phyloP scores from a whole-genome alignment of 2,888 invertebrate genomes.

The Priocnemis perturbator region DNA sequence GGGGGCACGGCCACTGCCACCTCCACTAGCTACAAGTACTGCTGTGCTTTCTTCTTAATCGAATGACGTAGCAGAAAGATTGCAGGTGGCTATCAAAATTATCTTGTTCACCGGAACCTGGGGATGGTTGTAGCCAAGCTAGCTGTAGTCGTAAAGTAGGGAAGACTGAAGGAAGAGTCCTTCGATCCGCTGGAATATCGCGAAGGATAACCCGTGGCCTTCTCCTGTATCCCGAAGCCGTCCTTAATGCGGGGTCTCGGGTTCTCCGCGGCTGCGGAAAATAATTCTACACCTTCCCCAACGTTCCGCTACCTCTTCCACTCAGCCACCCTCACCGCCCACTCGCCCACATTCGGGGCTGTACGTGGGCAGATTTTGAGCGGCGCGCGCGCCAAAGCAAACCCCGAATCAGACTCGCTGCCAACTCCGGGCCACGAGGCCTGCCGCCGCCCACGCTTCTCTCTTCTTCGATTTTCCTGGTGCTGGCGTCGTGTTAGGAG shows the following conservation, averaged over 20 bases:
- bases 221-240: too few relatives aligned
- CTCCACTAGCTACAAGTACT: too few relatives aligned
- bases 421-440: not conserved
- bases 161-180: not conserved
- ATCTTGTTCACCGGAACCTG: too few relatives aligned
- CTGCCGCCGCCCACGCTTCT: too few relatives aligned
- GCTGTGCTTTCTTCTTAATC: too few relatives aligned
- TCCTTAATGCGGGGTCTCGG: not conserved
- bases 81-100: too few relatives aligned
- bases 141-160: not conserved
- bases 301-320: not conserved
- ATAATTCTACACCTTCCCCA: not conserved
- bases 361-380: not conserved
- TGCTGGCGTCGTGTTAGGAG: too few relatives aligned
- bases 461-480: too few relatives aligned
- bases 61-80: too few relatives aligned
- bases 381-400: constrained; percentile 3
- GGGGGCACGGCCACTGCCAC: too few relatives aligned
- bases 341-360: not conserved
- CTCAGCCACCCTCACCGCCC: too few relatives aligned
- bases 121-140: too few relatives aligned
- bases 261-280: constrained; percentile 3
- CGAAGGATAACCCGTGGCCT: not conserved
- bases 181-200: not conserved
- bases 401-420: constrained; percentile 1